Evolutionary conservation across 2,113 vertebrate species (phyloP).

Genomic region (Tenebrosternarchus preto): DNA sequence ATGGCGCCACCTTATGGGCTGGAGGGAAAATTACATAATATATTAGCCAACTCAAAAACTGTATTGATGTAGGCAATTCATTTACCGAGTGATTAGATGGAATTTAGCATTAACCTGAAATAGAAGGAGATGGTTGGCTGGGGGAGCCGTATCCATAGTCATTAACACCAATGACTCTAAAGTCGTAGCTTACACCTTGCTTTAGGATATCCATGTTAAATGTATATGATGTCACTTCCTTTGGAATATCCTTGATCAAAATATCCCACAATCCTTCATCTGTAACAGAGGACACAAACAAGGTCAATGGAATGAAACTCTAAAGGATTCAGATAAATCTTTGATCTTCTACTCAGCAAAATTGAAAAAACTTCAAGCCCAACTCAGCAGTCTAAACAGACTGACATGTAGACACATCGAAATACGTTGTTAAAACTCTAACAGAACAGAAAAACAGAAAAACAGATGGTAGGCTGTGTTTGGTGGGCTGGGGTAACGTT

Average conservation of each 20-base stretch:
- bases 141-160: slow-evolving; percentile 94
- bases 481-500: too few species aligned
- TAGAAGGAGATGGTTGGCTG: slow-evolving; percentile 88
- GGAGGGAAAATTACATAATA: slow-evolving; percentile 39
- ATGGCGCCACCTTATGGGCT: slow-evolving; percentile 93
- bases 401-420: too few species aligned
- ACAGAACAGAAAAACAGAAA: too few species aligned
- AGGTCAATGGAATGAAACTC: not conserved
- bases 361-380: too few species aligned
- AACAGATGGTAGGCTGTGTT: too few species aligned
- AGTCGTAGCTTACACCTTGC: slow-evolving; percentile 95
- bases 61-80: too few species aligned
- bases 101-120: slow-evolving; percentile 80
- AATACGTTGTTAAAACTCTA: too few species aligned
- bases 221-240: slow-evolving; percentile 93
- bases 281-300: slow-evolving; percentile 57
- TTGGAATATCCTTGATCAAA: slow-evolving; percentile 96
- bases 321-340: too few species aligned
- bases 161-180: slow-evolving; percentile 92
- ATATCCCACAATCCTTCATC: slow-evolving; percentile 98
- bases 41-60: not conserved
- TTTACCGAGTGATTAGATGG: too few species aligned
- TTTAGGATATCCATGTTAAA: slow-evolving; percentile 95
- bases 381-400: too few species aligned
- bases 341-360: too few species aligned